A percentile compares a stretch with the other conserved stretches of the same genome.
Conservation (phyloP, 2,888 invertebrate genomes). For the Plebejus melissa region DNA sequence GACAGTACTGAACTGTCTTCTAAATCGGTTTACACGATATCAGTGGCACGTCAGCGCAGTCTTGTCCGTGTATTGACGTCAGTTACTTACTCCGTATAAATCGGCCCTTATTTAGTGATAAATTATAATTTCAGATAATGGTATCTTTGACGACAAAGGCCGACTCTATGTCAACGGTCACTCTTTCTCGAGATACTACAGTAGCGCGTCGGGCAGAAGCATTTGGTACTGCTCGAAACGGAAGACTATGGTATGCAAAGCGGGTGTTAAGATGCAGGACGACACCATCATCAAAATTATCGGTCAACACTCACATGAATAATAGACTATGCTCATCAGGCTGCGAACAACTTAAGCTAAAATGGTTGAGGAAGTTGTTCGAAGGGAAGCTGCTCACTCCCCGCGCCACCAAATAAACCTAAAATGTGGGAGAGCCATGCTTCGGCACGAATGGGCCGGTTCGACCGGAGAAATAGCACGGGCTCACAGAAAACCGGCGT, state of each 20-base stretch:
- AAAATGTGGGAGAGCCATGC: too few relatives aligned
- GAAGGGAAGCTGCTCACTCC: too few relatives aligned
- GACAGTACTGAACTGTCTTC: too few relatives aligned
- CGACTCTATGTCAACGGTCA: background rate
- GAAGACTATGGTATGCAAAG: conserved; percentile 21
- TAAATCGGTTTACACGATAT: too few relatives aligned
- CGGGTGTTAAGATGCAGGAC: conserved; percentile 43
- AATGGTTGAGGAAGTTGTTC: background rate
- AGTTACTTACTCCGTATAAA: too few relatives aligned
- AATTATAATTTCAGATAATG: background rate
- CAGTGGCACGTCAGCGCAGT: too few relatives aligned
- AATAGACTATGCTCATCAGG: background rate
- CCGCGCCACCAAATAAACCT: too few relatives aligned
- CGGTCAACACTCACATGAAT: conserved; percentile 43
- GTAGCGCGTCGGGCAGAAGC: conserved; percentile 29
- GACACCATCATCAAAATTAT: conserved; percentile 35
- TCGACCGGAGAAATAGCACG: too few relatives aligned
- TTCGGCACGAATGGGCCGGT: too few relatives aligned
- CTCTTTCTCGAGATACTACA: conserved; percentile 27
- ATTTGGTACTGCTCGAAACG: conserved; percentile 32
- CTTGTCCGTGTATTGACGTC: too few relatives aligned
- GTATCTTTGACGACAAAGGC: background rate
- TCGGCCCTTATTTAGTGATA: background rate
- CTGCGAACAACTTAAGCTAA: background rate
- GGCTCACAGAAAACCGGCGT: too few relatives aligned